Percentiles rank a stretch among this genome's conserved stretches.
These are phyloP conservation scores for Epinotia nisella DNA, from an alignment of 2,888 invertebrate species.

Conservation along the genomic window DNA sequence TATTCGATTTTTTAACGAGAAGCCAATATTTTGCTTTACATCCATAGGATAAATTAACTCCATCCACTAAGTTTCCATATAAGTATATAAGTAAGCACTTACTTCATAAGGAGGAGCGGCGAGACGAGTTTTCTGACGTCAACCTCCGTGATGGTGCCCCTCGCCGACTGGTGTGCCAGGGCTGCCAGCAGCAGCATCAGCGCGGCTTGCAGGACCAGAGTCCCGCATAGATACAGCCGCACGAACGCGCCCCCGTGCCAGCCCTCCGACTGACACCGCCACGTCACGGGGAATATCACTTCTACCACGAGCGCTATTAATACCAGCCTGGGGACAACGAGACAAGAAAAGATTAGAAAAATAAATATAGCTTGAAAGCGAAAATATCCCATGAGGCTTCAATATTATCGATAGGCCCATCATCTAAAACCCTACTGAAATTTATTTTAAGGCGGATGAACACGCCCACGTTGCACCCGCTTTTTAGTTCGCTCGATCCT, in stretches of 20 bases:
- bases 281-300: constrained; percentile 87
- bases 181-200: constrained; percentile 87
- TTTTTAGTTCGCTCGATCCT: constrained; percentile 9
- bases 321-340: constrained; percentile 83
- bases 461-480: constrained; percentile 27
- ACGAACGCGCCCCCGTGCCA: constrained; percentile 89
- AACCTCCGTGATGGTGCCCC: constrained; percentile 91
- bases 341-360: constrained; percentile 11
- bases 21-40: constrained; percentile 6
- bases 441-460: constrained; percentile 16
- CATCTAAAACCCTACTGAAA: constrained; percentile 1
- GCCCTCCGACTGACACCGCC: constrained; percentile 88
- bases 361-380: constrained; percentile 26
- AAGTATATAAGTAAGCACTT: too few species aligned
- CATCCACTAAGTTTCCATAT: constrained; percentile 7
- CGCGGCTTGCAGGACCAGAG: constrained; percentile 86
- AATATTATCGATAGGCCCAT: background rate
- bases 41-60: background rate
- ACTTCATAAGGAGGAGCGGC: constrained; percentile 89
- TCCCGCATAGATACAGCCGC: constrained; percentile 89
- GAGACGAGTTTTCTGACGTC: constrained; percentile 89
- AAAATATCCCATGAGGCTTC: background rate
- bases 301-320: constrained; percentile 87
- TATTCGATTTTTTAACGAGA: background rate
- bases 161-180: constrained; percentile 88